Base-by-base conservation (phyloP, 2,797 vertebrate genomes). In the Champsocephalus esox region DNA sequence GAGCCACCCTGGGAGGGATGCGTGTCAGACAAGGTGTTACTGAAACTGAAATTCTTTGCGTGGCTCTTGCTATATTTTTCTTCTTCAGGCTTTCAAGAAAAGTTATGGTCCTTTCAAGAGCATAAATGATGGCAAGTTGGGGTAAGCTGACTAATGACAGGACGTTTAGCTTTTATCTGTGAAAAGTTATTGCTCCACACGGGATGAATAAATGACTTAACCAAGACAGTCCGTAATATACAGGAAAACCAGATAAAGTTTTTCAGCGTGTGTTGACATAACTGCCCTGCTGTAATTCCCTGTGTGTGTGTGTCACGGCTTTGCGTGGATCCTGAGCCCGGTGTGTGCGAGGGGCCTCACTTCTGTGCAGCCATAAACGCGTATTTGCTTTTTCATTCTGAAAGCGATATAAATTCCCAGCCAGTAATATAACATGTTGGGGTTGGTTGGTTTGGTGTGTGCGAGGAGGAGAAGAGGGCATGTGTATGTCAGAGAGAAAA, bases 321-420 rank as follows among this genome's bases (percentile, higher is more conserved):
- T 61, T 81, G 55, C 43, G 56, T 59, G 52, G 24, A 52, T 75
- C 69, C 70, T 46, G 67, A 81, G 51, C 51, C 54, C 60, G 46
- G 64, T 59, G 60, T 77, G 64, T 75, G 32, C 8, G 70, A 73
- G 80, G 74, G 81, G 76, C 87, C 88, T 82, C 79, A 72, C 77
- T 64, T 58, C 85, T 75, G 73, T 79, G 82, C 74, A 72, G 72
- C 78, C 66, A 58, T 85, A 73, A 85, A 83, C 68, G 66, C 61
- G 8, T 21, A 43, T 67, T 67, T 75, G 64, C 67, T 83, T 75
- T 90, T 84, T 87, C 80, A 68, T 78, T 87, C 71, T 74, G 77
- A 90, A 79, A 75, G 77, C 48, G 51, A 86, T 79, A 80, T 90
- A 89, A 88, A 92, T 92, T 93, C 89, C 85, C 77, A 78, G 82